Conservation (phyloP, 2,113 vertebrate species). For the Pteruthius melanotis region DNA sequence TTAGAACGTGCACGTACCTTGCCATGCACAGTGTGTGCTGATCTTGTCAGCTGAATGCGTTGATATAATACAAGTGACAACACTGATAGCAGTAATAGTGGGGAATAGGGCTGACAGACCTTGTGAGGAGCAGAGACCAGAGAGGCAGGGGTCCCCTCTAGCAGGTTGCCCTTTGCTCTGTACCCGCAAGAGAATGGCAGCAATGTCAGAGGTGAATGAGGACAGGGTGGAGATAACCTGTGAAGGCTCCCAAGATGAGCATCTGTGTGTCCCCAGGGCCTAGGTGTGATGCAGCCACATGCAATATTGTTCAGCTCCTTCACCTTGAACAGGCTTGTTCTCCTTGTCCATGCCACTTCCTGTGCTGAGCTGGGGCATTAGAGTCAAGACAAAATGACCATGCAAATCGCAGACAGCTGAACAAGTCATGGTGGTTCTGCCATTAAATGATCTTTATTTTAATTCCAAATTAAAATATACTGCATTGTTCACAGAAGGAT, state of each 20-base stretch:
- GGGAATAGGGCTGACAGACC: neutral
- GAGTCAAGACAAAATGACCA: neutral
- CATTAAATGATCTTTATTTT: neutral
- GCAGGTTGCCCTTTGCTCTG: neutral
- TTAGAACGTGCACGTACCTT: neutral
- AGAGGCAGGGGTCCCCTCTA: neutral
- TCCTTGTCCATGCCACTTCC: neutral
- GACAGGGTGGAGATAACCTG: neutral
- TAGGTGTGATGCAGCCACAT: rapidly evolving
- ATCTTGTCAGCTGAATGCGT: neutral
- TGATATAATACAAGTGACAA: neutral
- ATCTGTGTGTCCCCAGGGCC: neutral
- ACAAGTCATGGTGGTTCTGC: neutral
- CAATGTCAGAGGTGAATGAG: neutral
- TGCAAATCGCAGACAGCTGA: neutral
- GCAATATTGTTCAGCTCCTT: rapidly evolving
- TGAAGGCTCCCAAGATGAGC: neutral
- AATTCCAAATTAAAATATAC: neutral
- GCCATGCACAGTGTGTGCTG: neutral
- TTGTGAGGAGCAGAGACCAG: rapidly evolving
- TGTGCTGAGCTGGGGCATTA: neutral
- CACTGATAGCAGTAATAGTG: neutral
- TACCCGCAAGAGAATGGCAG: neutral
- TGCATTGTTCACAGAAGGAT: neutral
- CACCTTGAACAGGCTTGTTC: neutral